Conservation (phyloP, 2,888 invertebrate genomes). For the Fragum sueziense region DNA sequence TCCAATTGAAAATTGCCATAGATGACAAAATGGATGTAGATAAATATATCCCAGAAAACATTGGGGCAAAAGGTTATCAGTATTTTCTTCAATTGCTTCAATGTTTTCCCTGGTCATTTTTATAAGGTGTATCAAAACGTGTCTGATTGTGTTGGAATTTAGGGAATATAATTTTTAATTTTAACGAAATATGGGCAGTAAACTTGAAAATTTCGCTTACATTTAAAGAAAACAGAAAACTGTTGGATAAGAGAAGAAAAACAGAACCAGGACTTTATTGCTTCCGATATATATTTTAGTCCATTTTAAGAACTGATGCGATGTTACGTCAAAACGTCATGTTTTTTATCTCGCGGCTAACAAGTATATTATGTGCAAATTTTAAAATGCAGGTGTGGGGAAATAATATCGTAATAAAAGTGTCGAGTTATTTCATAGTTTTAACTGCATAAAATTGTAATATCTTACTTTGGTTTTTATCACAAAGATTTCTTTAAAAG, state of each 20-base stretch:
- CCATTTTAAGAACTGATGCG: neutral
- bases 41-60: too few relatives aligned
- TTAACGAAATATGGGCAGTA: too few relatives aligned
- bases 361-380: neutral
- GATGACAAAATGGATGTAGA: too few relatives aligned
- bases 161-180: too few relatives aligned
- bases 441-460: constrained; percentile 1
- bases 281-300: neutral
- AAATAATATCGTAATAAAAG: neutral
- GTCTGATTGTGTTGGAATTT: too few relatives aligned
- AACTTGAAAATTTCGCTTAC: too few relatives aligned
- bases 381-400: neutral
- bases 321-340: neutral
- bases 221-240: neutral
- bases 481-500: neutral
- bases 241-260: neutral
- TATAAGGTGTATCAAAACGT: too few relatives aligned
- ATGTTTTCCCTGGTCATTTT: too few relatives aligned
- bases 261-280: neutral
- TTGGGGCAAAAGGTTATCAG: too few relatives aligned
- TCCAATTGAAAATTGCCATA: too few relatives aligned
- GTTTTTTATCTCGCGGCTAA: neutral
- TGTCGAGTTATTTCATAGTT: neutral
- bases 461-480: neutral
- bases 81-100: too few relatives aligned